phyloP scores from a whole-genome alignment of 2,113 vertebrate species.

The Trichomycterus rosablanca region DNA sequence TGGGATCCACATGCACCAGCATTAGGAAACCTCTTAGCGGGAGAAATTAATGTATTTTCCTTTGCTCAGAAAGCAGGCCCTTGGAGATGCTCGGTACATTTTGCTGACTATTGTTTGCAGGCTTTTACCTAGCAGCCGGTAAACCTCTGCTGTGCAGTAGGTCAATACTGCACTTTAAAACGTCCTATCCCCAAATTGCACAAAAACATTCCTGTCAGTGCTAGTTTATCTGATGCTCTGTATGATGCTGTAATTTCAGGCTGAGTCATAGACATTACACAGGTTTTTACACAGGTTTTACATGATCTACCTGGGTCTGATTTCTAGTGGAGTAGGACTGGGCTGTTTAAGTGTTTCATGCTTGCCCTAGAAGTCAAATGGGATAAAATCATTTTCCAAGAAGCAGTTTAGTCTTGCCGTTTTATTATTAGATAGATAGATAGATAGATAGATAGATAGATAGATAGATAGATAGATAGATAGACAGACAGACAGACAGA shows the following conservation, averaged over 20 bases:
- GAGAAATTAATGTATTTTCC: constrained; percentile 38
- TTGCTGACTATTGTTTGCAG: constrained; percentile 33
- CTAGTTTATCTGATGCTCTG: constrained; percentile 40
- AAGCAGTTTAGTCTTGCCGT: too few species aligned
- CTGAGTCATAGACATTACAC: too few species aligned
- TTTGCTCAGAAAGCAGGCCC: constrained; percentile 24
- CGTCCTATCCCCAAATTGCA: constrained; percentile 48
- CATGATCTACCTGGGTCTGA: too few species aligned
- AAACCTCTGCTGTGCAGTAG: not conserved
- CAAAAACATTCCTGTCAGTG: constrained; percentile 52
- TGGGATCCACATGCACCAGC: constrained; percentile 6
- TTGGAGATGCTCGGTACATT: constrained; percentile 17
- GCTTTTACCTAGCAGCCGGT: constrained; percentile 25
- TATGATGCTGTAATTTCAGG: constrained; percentile 46
- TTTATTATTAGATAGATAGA: too few species aligned
- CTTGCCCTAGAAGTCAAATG: too few species aligned
- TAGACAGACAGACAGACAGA: too few species aligned
- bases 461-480: too few species aligned
- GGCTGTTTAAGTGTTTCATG: too few species aligned
- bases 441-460: too few species aligned
- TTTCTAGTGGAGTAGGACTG: too few species aligned
- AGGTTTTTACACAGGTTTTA: too few species aligned
- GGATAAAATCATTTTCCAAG: too few species aligned
- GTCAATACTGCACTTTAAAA: constrained; percentile 3
- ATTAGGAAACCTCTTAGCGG: constrained; percentile 19